These are phyloP conservation scores for Fragariocoptes setiger DNA, from an alignment of 1,140 invertebrate genomes.

Conservation along the genomic window DNA sequence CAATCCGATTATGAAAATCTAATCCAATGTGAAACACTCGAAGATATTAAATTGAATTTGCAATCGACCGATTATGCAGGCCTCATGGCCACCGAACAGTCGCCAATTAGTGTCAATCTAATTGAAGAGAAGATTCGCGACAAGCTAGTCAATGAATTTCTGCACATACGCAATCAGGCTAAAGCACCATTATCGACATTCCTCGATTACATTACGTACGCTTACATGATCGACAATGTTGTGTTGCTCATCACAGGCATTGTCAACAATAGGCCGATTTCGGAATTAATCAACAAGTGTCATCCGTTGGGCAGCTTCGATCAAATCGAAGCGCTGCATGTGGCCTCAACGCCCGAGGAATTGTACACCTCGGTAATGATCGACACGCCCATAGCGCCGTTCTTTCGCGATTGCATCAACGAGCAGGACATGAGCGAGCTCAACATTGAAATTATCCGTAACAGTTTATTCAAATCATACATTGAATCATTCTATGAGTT, in stretches of 20 bases:
- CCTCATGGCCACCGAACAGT: constrained; percentile 2
- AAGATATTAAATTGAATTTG: constrained; percentile 4
- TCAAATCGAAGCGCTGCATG: constrained; percentile 1
- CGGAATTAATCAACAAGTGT: constrained; percentile 1
- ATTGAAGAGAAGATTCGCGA: constrained; percentile 1
- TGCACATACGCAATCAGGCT: constrained; percentile 1
- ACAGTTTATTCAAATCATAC: constrained; percentile 87
- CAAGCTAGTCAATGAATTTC: constrained; percentile 3
- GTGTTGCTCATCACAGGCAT: constrained; percentile 2
- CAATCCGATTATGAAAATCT: constrained; percentile 3
- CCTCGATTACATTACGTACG: constrained; percentile 4
- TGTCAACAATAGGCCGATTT: constrained; percentile 1
- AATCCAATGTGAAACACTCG: constrained; percentile 5
- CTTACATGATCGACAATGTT: constrained; percentile 5
- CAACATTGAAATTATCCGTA: constrained; percentile 97
- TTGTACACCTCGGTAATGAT: background rate
- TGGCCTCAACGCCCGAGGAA: constrained; percentile 3
- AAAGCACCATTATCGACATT: constrained; percentile 1
- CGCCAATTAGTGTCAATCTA: background rate
- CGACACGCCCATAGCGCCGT: constrained; percentile 32
- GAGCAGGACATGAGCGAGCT: constrained; percentile 98
- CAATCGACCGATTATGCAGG: constrained; percentile 2
- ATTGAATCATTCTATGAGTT: constrained; percentile 90
- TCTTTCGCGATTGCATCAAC: constrained; percentile 95
- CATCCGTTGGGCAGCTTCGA: constrained; percentile 2